Percentiles rank a stretch among this genome's conserved stretches.
Evolutionary conservation across 2,797 vertebrate genomes (phyloP).

Genomic region (Oceanodroma leucorhoa): DNA sequence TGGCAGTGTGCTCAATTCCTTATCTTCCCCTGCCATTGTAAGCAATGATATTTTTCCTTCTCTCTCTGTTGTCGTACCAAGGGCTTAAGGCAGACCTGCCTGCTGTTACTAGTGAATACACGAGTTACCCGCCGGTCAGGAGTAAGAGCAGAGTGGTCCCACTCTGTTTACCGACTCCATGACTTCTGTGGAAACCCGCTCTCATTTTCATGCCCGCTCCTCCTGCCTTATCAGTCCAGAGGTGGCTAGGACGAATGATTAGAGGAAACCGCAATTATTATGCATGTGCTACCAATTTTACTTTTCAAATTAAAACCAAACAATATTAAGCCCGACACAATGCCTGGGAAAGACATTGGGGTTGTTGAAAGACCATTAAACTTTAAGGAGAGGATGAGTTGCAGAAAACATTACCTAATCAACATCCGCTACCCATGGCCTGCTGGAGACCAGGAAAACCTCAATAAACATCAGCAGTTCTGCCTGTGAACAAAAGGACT

Average conservation of each 20-base stretch:
- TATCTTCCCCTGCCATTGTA: background rate
- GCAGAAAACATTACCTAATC: background rate
- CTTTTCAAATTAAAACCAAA: background rate
- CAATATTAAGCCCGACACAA: background rate
- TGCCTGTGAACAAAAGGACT: background rate
- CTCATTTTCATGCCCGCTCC: fast-evolving
- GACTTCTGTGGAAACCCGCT: fast-evolving
- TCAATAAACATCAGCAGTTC: background rate
- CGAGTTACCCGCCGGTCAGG: fast-evolving
- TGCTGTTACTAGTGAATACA: background rate
- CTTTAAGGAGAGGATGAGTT: background rate
- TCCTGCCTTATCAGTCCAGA: background rate
- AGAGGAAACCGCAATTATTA: background rate
- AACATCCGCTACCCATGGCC: background rate
- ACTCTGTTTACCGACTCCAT: background rate
- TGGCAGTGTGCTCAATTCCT: background rate
- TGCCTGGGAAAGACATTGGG: background rate
- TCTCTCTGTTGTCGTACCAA: background rate
- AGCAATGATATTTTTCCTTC: background rate
- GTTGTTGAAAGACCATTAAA: background rate
- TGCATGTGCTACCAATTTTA: background rate
- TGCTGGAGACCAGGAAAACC: background rate
- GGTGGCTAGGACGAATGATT: background rate
- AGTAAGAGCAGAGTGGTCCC: background rate
- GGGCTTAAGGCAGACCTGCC: background rate